Evolutionary conservation across 2,113 vertebrate species (phyloP).

Genomic region (Pluvialis apricaria): DNA sequence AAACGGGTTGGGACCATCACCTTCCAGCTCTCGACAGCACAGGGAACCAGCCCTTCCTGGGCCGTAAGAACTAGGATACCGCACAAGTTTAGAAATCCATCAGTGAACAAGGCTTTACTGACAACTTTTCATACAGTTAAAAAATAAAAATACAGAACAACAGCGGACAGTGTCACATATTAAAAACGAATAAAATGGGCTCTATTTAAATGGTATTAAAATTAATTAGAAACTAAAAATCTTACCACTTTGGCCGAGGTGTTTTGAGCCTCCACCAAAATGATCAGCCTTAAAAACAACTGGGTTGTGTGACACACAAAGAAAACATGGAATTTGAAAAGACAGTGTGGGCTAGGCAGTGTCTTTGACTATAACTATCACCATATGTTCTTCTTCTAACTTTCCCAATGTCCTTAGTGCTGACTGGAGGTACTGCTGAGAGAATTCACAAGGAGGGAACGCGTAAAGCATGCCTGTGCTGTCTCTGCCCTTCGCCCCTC

Average conservation of each 20-base stretch:
- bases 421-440: constrained; percentile 93
- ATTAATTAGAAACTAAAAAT: constrained; percentile 73
- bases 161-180: constrained; percentile 78
- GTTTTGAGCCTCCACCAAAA: constrained; percentile 59
- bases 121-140: constrained; percentile 82
- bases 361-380: constrained; percentile 94
- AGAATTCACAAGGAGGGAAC: constrained; percentile 95
- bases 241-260: constrained; percentile 59
- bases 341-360: constrained; percentile 79
- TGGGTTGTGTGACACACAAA: constrained; percentile 69
- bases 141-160: constrained; percentile 82
- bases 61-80: constrained; percentile 66
- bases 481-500: constrained; percentile 86
- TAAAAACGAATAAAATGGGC: constrained; percentile 74
- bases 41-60: not conserved
- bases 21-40: not conserved
- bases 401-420: constrained; percentile 91
- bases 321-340: constrained; percentile 55
- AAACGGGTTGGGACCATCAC: not conserved
- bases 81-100: constrained; percentile 80
- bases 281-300: constrained; percentile 66
- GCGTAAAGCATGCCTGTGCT: constrained; percentile 94
- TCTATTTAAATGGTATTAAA: constrained; percentile 72
- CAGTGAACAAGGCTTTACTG: constrained; percentile 84
- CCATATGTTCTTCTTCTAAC: constrained; percentile 96